phyloP scores from a whole-genome alignment of 2,113 vertebrate genomes.

The Atlantisia rogersi region DNA sequence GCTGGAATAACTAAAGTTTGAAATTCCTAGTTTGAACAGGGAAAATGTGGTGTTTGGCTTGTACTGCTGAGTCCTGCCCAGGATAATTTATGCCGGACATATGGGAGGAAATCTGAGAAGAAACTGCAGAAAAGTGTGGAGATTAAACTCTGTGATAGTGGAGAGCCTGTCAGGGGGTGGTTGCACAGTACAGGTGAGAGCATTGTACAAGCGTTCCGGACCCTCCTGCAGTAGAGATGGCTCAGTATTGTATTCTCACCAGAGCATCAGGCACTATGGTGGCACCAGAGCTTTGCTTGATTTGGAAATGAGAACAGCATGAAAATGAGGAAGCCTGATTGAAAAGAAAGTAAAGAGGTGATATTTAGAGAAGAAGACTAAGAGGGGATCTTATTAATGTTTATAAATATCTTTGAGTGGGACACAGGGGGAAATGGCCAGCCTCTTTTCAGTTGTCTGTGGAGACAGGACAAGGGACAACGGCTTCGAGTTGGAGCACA shows the following conservation, averaged over 20 bases:
- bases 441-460: too few relatives aligned
- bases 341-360: background rate
- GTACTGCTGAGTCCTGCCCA: background rate
- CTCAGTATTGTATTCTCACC: accelerated
- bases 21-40: background rate
- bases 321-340: background rate
- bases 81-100: background rate
- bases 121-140: background rate
- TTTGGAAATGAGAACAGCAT: background rate
- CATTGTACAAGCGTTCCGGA: accelerated
- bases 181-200: background rate
- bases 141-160: background rate
- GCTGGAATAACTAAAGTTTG: background rate
- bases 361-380: too few relatives aligned
- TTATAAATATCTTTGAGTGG: too few relatives aligned
- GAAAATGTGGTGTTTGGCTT: background rate
- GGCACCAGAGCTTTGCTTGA: background rate
- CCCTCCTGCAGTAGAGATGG: background rate
- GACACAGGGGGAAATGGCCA: too few relatives aligned
- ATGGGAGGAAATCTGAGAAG: background rate
- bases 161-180: background rate
- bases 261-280: background rate
- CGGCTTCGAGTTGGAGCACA: too few relatives aligned
- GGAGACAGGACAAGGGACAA: too few relatives aligned
- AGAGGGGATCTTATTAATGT: too few relatives aligned